Evolutionary conservation across 2,113 vertebrate genomes (phyloP).

Genomic region (Calyptommatus sinebrachiatus): DNA sequence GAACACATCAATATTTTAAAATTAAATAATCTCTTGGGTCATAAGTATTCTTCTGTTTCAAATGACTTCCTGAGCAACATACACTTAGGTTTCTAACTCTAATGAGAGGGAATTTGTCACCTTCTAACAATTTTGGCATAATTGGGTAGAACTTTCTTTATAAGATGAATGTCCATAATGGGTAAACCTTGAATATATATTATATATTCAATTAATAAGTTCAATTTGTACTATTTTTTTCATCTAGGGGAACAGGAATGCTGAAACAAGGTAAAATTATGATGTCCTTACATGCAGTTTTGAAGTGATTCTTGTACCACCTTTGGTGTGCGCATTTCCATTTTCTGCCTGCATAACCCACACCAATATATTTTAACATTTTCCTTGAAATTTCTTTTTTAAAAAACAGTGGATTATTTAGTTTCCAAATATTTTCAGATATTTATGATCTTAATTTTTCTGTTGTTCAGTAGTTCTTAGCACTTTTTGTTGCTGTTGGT

Average conservation of each 20-base stretch:
- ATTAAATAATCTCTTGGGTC: constrained; percentile 41
- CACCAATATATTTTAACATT: neutral
- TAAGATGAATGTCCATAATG: constrained; percentile 8
- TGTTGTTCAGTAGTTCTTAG: neutral
- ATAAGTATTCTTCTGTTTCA: constrained; percentile 37
- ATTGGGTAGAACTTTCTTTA: constrained; percentile 8
- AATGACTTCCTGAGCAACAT: constrained; percentile 30
- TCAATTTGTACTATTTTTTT: neutral
- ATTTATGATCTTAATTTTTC: neutral
- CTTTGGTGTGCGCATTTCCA: neutral
- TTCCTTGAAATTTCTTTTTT: neutral
- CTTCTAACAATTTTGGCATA: constrained; percentile 9
- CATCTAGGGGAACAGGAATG: neutral
- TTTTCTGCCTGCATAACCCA: neutral
- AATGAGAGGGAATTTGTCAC: constrained; percentile 28
- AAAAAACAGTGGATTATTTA: neutral
- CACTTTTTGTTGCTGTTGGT: neutral
- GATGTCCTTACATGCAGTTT: neutral
- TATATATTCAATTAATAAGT: constrained; percentile 13
- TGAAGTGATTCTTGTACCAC: neutral
- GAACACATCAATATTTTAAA: constrained; percentile 25
- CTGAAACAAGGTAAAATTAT: neutral
- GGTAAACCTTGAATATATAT: constrained; percentile 17
- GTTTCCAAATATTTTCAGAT: neutral
- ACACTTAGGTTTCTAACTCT: constrained; percentile 27